Conservation (phyloP, 2,797 vertebrate genomes). For the Pseudomugil gertrudae region DNA sequence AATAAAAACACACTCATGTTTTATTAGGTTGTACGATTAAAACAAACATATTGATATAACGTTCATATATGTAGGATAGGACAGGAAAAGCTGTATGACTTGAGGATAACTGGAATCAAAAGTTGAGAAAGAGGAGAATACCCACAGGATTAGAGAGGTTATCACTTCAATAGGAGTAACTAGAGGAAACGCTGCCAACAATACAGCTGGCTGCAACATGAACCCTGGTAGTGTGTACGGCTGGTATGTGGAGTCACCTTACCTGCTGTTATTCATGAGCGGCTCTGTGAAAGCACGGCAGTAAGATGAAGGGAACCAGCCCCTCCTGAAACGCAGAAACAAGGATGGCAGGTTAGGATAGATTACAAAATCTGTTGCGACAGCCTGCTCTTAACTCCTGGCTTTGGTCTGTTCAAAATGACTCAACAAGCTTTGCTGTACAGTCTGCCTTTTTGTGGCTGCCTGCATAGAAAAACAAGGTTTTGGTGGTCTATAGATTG, state of each 20-base stretch:
- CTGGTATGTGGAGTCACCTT: slow-evolving; percentile 70
- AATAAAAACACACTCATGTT: not conserved
- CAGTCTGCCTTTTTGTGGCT: no score
- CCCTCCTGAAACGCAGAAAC: slow-evolving; percentile 83
- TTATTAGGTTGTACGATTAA: not conserved
- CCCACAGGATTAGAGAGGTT: slow-evolving; percentile 55
- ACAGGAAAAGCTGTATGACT: slow-evolving; percentile 5
- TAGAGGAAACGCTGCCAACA: slow-evolving; percentile 68
- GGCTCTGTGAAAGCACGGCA: slow-evolving; percentile 83
- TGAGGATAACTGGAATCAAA: slow-evolving; percentile 55
- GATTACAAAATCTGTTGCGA: slow-evolving; percentile 22
- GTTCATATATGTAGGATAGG: no score
- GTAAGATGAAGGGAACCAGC: slow-evolving; percentile 98
- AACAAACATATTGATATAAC: no score
- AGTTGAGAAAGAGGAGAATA: slow-evolving; percentile 52
- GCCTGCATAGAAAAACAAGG: no score
- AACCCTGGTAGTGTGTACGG: slow-evolving; percentile 52
- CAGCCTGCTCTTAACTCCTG: slow-evolving; percentile 9
- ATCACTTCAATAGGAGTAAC: slow-evolving; percentile 59
- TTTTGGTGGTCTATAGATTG: no score
- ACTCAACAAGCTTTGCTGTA: slow-evolving; percentile 2
- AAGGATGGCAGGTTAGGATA: slow-evolving; percentile 32
- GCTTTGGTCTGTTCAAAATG: slow-evolving; percentile 14
- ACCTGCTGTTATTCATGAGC: slow-evolving; percentile 87
- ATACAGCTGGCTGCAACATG: slow-evolving; percentile 67